Base-by-base conservation (phyloP, 2,113 vertebrate genomes). In the Vulpes vulpes region DNA sequence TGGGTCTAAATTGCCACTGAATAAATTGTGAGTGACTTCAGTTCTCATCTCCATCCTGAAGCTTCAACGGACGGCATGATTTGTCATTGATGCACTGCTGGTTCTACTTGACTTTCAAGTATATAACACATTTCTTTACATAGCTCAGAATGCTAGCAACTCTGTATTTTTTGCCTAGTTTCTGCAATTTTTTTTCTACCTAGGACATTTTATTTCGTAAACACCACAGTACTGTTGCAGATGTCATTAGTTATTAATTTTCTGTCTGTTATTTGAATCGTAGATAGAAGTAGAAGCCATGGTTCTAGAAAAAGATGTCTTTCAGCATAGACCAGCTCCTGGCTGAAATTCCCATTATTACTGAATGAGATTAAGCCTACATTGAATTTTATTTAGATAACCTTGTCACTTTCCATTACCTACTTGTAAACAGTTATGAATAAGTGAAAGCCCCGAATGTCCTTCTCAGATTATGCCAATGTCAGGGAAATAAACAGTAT, bases 331-430 rank as follows among this genome's bases (percentile, higher is more conserved):
- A 91, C 35, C 19, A 20, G 79, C 64, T 93, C 62, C 78, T 79
- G 67, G 73, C 38, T 95, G 89, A 65, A 96, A 97, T 97, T 96
- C 89, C 96, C 79, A 95, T 97, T 97, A 95, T 19, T 53, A 87
- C 17, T 4, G 64, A 97, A 97, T 96, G 67, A 97, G 96, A 96
- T 97, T 95, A 96, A 93, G 35, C 82, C 35, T 49, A 38, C 79
- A 23, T 6, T 80, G 97, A 92, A 94, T 97, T 97, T 96, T 97
- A 51, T 96, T 95, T 97, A 94, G 96, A 97, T 98, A 94, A 96
- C 89, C 96, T 95, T 97, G 96, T 95, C 94, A 1, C 51, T 89
- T 97, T 95, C 90, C 86, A 95, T 98, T 96, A 98, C 94, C 60
- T 59, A 93, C 73, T 87, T 87, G 81, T 65, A 49, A 97, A 79